These are phyloP conservation scores for Pterocles burchelli DNA, from an alignment of 2,113 vertebrate species.

Conservation along the genomic window DNA sequence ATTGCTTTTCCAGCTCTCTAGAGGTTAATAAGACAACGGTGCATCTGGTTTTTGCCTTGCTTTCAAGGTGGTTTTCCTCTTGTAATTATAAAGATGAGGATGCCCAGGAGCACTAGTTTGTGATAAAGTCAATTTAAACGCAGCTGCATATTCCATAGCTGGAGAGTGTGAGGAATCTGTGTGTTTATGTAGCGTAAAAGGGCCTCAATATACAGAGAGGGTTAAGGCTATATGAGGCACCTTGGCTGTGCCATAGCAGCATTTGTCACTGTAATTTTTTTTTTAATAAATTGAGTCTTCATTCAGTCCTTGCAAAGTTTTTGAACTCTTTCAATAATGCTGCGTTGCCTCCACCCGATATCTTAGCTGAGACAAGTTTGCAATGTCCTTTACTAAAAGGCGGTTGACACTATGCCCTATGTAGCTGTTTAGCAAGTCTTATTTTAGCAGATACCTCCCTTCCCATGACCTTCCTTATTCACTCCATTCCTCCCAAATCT, in stretches of 20 bases:
- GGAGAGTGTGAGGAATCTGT: neutral
- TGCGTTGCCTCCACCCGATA: neutral
- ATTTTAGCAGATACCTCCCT: constrained; percentile 35
- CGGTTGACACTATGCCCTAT: neutral
- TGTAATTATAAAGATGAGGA: neutral
- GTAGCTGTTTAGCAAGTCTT: constrained; percentile 6
- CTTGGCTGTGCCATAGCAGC: neutral
- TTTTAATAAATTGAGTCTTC: constrained; percentile 1
- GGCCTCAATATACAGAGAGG: neutral
- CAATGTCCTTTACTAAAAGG: neutral
- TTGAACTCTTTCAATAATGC: neutral
- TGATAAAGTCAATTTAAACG: neutral
- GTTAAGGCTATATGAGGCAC: neutral
- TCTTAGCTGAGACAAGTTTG: neutral
- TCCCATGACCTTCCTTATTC: constrained; percentile 9
- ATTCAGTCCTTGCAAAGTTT: neutral
- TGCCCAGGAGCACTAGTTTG: neutral
- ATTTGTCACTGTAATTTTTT: neutral
- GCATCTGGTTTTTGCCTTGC: neutral
- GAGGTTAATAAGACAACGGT: neutral
- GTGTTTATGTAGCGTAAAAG: neutral
- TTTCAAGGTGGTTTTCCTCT: neutral
- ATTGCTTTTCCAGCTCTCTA: neutral
- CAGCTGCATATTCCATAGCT: neutral
- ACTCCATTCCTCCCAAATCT: neutral